Base-by-base conservation (phyloP, 1,140 invertebrate species). In the Calliopsis andreniformis region DNA sequence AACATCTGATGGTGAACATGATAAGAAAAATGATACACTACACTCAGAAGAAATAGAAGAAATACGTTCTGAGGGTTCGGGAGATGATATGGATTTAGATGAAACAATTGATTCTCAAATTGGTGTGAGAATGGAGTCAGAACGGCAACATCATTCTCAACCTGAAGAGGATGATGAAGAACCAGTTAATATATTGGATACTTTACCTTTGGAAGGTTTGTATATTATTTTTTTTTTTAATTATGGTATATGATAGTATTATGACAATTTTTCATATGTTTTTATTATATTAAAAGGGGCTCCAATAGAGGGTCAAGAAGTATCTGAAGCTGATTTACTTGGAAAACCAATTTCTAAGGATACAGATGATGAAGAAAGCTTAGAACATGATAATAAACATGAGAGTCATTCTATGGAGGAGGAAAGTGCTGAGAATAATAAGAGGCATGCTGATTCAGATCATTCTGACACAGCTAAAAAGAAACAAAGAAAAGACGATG, bases 31-130 rank as follows among this genome's bases (percentile, higher is more conserved):
- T 72, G 85, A 85, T 32, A 61, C 39, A 10, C 49, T 87, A 28
- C 86, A 78, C 28, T 73, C 86, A 5, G 89, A 91, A 3, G 89
- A 91, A 28, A 81, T 89, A 63, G 89, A 90, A 76, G 90, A 91
- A 59, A 85, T 90, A 64, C 87, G 86, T 39, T 88, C 90, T 2
- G 91, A 92, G 62, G 90, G 91, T 23, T 92, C 91, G 5, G 90
- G 90, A 0, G 91, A 92, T 43, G 91, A 92, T 61, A 92, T 92
- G 91, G 91, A 92, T 84, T 78, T 92, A 12, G 91, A 92, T 67
- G 91, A 92, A 55, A 92, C 91, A 32, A 91, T 92, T 64, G 91
- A 92, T 58, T 91, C 91, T 6, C 91, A 92, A 63, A 92, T 92
- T 35, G 91, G 90, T 6, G 87, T 92, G 0, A 88, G 91, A 69